Percentiles rank a stretch among this genome's conserved stretches.
These are phyloP conservation scores for Hydropsyche tenuis DNA, from an alignment of 1,140 invertebrate genomes.

Conservation along the genomic window DNA sequence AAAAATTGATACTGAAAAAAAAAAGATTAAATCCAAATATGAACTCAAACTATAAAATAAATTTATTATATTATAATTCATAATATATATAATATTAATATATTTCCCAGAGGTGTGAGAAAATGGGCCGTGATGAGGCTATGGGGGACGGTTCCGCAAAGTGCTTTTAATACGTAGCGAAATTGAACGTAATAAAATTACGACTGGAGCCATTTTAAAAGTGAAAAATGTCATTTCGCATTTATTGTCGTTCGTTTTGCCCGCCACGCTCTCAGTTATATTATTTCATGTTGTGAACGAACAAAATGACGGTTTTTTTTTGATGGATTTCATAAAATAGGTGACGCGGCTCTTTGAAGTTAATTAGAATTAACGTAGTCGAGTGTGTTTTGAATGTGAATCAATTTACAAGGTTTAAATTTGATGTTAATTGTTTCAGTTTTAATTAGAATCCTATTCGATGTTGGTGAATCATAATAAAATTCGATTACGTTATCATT, in stretches of 20 bases:
- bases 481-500: no score
- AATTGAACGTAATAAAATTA: constrained; percentile 50
- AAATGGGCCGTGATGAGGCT: no score
- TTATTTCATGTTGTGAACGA: no score
- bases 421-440: no score
- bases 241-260: constrained; percentile 32
- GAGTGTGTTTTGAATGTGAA: no score
- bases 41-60: background rate
- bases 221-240: constrained; percentile 42
- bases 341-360: background rate
- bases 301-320: no score
- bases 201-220: constrained; percentile 40
- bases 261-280: no score
- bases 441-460: no score
- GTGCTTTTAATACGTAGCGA: constrained; percentile 45
- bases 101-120: background rate
- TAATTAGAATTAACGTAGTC: background rate
- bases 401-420: no score
- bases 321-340: no score
- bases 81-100: background rate
- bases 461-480: no score
- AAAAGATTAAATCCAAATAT: background rate
- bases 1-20: background rate
- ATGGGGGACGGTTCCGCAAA: constrained; percentile 21
- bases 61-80: background rate